A percentile compares a stretch with the other conserved stretches of the same genome.
Evolutionary conservation across 2,888 invertebrate species (phyloP).

Genomic region (Heliconius cydno): DNA sequence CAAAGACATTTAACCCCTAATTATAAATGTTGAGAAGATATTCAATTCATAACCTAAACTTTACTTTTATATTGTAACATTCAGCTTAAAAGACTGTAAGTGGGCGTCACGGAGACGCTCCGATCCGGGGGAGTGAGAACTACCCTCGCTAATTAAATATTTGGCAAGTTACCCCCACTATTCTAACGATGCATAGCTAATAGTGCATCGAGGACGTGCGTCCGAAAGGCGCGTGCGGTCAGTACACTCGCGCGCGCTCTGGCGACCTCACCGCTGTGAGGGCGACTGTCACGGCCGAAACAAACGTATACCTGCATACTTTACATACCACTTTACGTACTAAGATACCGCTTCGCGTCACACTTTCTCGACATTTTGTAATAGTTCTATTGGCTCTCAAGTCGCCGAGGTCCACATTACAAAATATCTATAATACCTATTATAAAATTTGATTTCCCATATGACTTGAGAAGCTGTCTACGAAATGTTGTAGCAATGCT

Average conservation of each 20-base stretch:
- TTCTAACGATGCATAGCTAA: constrained; percentile 66
- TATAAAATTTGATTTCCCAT: neutral
- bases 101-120: neutral
- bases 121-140: constrained; percentile 15
- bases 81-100: neutral
- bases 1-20: constrained; percentile 7
- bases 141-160: constrained; percentile 47
- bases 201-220: constrained; percentile 61
- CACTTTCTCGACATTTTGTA: constrained; percentile 35
- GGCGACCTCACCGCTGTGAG: constrained; percentile 61
- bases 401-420: neutral
- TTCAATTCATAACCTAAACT: neutral
- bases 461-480: neutral
- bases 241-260: constrained; percentile 78
- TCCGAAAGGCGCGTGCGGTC: constrained; percentile 71
- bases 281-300: constrained; percentile 27
- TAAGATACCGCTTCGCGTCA: constrained; percentile 37
- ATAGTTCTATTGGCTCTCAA: constrained; percentile 1
- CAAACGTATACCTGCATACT: constrained; percentile 23
- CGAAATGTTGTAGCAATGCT: neutral
- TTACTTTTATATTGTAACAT: constrained; percentile 7
- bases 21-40: neutral
- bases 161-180: constrained; percentile 63
- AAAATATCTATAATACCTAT: neutral
- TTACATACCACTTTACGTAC: constrained; percentile 18